Conservation (phyloP, 2,113 vertebrate species). For the Platichthys stellatus region DNA sequence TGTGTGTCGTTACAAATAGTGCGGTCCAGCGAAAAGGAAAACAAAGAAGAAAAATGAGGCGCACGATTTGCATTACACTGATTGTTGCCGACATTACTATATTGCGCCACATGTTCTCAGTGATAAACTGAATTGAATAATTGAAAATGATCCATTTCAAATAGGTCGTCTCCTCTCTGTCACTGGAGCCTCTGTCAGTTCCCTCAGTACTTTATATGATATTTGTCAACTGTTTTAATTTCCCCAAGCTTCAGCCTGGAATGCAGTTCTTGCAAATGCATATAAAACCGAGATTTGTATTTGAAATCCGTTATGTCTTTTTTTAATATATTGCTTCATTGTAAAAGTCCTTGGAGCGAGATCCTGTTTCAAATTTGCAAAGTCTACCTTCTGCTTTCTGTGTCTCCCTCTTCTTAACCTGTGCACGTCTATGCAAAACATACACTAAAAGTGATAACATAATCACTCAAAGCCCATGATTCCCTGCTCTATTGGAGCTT, state of each 20-base stretch:
- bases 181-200: conserved; percentile 12
- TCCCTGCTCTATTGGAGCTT: conserved; percentile 85
- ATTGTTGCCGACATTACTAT: conserved; percentile 59
- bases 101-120: conserved; percentile 45
- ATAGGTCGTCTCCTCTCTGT: conserved; percentile 27
- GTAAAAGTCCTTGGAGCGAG: neutral
- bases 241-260: neutral
- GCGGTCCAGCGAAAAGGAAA: conserved; percentile 24
- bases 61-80: conserved; percentile 49
- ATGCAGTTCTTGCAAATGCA: conserved; percentile 1
- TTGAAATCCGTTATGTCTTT: conserved; percentile 11
- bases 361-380: conserved; percentile 38
- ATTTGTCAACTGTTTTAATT: conserved; percentile 36
- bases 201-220: conserved; percentile 13
- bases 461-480: conserved; percentile 82
- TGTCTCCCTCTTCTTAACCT: conserved; percentile 52
- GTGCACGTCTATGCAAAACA: conserved; percentile 79
- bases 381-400: conserved; percentile 26
- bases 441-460: conserved; percentile 82
- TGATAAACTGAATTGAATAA: conserved; percentile 63
- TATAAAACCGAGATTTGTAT: conserved; percentile 3
- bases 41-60: neutral
- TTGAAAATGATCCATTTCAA: conserved; percentile 57
- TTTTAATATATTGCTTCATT: conserved; percentile 23
- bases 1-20: conserved; percentile 22